These are phyloP conservation scores for Clarias gariepinus DNA, from an alignment of 2,113 vertebrate genomes.

Conservation along the genomic window DNA sequence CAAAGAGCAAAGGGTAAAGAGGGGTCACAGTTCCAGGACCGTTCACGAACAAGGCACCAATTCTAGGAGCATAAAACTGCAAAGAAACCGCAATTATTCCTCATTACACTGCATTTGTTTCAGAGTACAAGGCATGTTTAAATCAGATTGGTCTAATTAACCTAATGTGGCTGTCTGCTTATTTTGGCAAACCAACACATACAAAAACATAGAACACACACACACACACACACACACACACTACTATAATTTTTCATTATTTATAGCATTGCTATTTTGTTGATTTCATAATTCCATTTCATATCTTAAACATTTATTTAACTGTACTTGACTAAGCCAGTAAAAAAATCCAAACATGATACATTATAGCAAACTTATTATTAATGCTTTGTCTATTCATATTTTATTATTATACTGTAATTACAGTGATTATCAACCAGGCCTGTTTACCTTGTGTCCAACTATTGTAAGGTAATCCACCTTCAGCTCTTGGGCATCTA, in stretches of 20 bases:
- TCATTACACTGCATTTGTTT: not conserved
- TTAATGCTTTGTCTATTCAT: not conserved
- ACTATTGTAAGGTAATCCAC: slow-evolving; percentile 94
- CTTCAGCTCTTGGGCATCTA: slow-evolving; percentile 82
- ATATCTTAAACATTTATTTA: not conserved
- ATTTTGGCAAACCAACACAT: not conserved
- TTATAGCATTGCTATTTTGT: not conserved
- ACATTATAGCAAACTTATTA: not conserved
- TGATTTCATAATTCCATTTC: not conserved
- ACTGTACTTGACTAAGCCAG: not conserved
- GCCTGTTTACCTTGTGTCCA: slow-evolving; percentile 87
- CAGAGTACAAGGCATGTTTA: not conserved
- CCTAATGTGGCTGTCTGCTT: not conserved
- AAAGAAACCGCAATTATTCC: slow-evolving; percentile 19
- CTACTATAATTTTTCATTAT: not conserved
- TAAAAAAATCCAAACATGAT: not conserved
- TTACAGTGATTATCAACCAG: not conserved
- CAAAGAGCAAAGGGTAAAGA: slow-evolving; percentile 85
- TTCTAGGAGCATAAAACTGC: slow-evolving; percentile 90
- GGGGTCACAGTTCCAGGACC: slow-evolving; percentile 76
- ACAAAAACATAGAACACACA: not conserved
- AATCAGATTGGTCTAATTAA: not conserved
- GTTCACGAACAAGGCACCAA: slow-evolving; percentile 80
- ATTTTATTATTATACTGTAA: not conserved
- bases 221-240: not conserved